Evolutionary conservation across 2,797 vertebrate species (phyloP).

Genomic region (Adrianichthys oophorus): DNA sequence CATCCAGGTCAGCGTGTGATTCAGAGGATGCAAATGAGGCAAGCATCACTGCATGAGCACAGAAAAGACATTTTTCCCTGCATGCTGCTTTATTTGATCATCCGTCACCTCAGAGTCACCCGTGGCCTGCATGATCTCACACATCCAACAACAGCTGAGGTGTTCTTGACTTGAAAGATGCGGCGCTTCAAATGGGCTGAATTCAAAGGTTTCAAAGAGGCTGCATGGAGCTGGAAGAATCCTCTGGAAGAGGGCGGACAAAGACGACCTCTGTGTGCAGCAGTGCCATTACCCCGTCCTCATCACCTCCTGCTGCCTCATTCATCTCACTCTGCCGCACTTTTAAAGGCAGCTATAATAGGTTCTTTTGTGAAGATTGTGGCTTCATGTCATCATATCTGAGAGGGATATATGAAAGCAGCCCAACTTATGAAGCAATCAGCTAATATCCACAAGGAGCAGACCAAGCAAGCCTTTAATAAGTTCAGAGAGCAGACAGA

Average conservation of each 20-base stretch:
- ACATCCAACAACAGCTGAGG: conserved; percentile 12
- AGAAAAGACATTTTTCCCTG: conserved; percentile 11
- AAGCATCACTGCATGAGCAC: neutral
- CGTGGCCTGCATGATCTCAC: conserved; percentile 24
- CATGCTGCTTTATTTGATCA: conserved; percentile 12
- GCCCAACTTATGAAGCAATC: neutral
- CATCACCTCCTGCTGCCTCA: conserved; percentile 37
- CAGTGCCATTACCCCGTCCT: conserved; percentile 57
- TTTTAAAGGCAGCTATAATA: conserved; percentile 57
- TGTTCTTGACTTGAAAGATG: conserved; percentile 36
- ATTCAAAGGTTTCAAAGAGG: conserved; percentile 26
- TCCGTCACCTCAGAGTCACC: conserved; percentile 15
- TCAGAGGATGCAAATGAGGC: conserved; percentile 47
- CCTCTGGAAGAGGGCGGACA: neutral
- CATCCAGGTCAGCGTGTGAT: conserved; percentile 17
- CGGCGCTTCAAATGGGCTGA: neutral
- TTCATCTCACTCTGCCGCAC: conserved; percentile 31
- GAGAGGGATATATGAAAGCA: conserved; percentile 8
- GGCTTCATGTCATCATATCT: conserved; percentile 37
- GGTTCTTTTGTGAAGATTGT: conserved; percentile 36
- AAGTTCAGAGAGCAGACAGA: conserved; percentile 30
- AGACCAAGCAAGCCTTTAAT: conserved; percentile 18
- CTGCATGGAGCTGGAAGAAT: neutral
- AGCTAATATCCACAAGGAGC: conserved; percentile 11
- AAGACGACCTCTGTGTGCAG: conserved; percentile 36